phyloP scores from a whole-genome alignment of 2,113 vertebrate species.

The Rhinolophus ferrumequinum region DNA sequence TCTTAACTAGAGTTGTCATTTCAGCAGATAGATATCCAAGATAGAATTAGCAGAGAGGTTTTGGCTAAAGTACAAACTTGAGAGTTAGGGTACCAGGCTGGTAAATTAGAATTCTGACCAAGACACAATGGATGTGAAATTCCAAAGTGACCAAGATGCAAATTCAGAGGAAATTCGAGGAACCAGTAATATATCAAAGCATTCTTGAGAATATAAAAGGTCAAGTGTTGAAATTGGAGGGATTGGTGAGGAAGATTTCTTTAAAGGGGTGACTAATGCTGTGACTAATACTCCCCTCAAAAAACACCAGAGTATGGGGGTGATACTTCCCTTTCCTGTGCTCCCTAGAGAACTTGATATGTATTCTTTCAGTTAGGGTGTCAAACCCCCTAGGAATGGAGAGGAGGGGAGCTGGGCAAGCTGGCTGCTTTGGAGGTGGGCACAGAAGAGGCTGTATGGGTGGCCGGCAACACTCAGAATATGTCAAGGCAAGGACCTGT shows the following conservation, averaged over 20 bases:
- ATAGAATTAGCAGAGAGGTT: neutral
- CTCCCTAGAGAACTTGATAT: neutral
- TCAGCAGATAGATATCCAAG: neutral
- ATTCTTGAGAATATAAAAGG: too few species aligned
- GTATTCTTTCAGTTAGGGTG: neutral
- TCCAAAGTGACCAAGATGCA: neutral
- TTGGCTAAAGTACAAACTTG: neutral
- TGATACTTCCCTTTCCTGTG: neutral
- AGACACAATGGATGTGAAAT: neutral
- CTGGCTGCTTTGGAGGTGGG: neutral
- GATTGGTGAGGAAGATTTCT: neutral
- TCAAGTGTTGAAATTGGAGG: neutral
- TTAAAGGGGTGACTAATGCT: neutral
- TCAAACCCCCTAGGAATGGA: neutral
- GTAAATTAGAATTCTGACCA: conserved; percentile 8
- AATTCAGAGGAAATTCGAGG: neutral
- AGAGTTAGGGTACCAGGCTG: neutral
- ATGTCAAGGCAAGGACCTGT: neutral
- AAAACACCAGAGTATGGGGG: neutral
- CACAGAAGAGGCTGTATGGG: neutral
- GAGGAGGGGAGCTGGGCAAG: neutral
- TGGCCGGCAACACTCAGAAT: neutral
- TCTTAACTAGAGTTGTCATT: neutral
- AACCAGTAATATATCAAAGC: neutral
- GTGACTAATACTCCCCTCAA: neutral